A percentile compares a stretch with the other conserved stretches of the same genome.
phyloP scores from a whole-genome alignment of 2,888 invertebrate species.

The Pardosa pseudoannulata region DNA sequence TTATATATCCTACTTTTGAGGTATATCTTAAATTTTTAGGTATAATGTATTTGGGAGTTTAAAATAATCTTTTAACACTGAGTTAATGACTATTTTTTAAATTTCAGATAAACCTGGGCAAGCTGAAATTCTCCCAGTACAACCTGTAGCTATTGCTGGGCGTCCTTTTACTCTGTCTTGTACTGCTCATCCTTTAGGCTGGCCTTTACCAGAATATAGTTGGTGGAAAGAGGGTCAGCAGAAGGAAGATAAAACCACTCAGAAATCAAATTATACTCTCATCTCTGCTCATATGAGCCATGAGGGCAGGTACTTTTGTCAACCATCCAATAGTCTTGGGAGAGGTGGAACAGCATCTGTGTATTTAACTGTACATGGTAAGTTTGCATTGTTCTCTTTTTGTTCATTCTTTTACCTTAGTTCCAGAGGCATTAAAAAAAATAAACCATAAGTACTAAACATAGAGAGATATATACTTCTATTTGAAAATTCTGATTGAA shows the following conservation, averaged over 20 bases:
- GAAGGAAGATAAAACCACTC: constrained; percentile 84
- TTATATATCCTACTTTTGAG: too few species aligned
- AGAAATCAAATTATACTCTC: constrained; percentile 90
- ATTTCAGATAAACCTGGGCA: constrained; percentile 74
- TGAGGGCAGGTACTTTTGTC: constrained; percentile 91
- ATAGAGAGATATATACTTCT: too few species aligned
- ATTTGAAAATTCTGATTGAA: too few species aligned
- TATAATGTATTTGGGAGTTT: too few species aligned
- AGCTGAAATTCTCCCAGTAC: constrained; percentile 73
- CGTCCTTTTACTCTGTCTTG: constrained; percentile 85
- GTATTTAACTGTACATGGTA: constrained; percentile 85
- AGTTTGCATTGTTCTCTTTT: constrained; percentile 19
- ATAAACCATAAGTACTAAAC: too few species aligned
- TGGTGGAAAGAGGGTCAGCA: constrained; percentile 87
- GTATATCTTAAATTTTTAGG: too few species aligned
- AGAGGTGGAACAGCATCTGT: constrained; percentile 90
- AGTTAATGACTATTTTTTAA: too few species aligned
- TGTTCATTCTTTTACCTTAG: too few species aligned
- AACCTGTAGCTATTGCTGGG: constrained; percentile 74
- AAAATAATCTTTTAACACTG: too few species aligned
- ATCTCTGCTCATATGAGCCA: constrained; percentile 89
- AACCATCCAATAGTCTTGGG: constrained; percentile 92
- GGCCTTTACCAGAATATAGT: constrained; percentile 89
- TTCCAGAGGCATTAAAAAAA: too few species aligned
- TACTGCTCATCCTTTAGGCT: constrained; percentile 92